phyloP scores from a whole-genome alignment of 2,888 invertebrate genomes.

The Nymphalis c-album region DNA sequence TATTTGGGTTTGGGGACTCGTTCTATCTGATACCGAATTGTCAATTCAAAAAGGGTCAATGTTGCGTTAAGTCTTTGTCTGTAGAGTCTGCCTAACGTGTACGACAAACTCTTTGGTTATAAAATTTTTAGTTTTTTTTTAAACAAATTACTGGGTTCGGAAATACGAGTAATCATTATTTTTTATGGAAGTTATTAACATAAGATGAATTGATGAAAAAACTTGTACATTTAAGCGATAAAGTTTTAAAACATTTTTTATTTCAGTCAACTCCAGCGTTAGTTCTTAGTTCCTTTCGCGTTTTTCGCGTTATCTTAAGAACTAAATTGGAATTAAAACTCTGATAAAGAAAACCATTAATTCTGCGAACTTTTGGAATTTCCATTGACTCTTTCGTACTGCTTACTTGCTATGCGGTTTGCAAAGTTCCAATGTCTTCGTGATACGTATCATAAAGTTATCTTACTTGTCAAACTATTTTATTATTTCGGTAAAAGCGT shows the following conservation, averaged over 20 bases:
- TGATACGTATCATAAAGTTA: slow-evolving; percentile 33
- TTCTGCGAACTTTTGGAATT: slow-evolving; percentile 27
- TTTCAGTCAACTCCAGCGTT: slow-evolving; percentile 18
- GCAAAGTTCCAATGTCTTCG: slow-evolving; percentile 39
- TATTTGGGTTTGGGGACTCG: slow-evolving; percentile 46
- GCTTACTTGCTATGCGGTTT: slow-evolving; percentile 37
- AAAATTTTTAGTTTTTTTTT: too few species aligned
- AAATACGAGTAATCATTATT: neutral
- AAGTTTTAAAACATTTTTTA: slow-evolving; percentile 19
- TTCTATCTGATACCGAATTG: slow-evolving; percentile 23
- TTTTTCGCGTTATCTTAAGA: slow-evolving; percentile 23
- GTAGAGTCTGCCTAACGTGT: neutral
- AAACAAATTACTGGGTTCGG: too few species aligned
- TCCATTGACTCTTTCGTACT: slow-evolving; percentile 23
- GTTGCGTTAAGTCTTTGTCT: slow-evolving; percentile 3
- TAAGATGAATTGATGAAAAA: neutral
- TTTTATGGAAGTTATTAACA: neutral
- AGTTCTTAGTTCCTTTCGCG: slow-evolving; percentile 10
- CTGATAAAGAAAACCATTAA: slow-evolving; percentile 31
- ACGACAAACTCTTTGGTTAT: neutral
- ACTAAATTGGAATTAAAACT: slow-evolving; percentile 32
- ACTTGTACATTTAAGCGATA: slow-evolving; percentile 11
- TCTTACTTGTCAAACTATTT: slow-evolving; percentile 33
- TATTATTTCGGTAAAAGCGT: slow-evolving; percentile 27
- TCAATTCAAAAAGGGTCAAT: slow-evolving; percentile 17